These are phyloP conservation scores for Sturmia bella DNA, from an alignment of 2,888 invertebrate species.

Conservation along the genomic window DNA sequence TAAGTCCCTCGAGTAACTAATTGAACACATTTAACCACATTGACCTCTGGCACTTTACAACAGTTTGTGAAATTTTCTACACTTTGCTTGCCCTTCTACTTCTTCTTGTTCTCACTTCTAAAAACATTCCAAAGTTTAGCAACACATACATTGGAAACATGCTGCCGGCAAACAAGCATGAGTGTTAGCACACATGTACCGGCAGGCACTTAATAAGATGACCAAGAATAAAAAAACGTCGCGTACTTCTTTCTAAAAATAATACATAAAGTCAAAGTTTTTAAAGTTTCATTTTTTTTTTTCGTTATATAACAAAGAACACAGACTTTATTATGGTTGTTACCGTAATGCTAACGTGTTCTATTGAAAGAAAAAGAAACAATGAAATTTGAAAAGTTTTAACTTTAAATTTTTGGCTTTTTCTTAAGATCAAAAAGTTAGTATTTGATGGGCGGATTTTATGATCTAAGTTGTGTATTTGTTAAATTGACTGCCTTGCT, in stretches of 20 bases:
- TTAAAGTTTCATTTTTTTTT: slow-evolving; percentile 27
- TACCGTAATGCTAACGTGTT: slow-evolving; percentile 4
- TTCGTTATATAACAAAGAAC: neutral
- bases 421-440: slow-evolving; percentile 43
- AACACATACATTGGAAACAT: slow-evolving; percentile 3
- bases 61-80: slow-evolving; percentile 35
- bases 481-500: neutral
- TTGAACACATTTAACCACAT: slow-evolving; percentile 65
- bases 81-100: slow-evolving; percentile 7
- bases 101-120: neutral
- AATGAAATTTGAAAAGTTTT: slow-evolving; percentile 6
- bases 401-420: slow-evolving; percentile 8
- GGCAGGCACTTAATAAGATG: slow-evolving; percentile 9
- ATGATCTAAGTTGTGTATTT: slow-evolving; percentile 17
- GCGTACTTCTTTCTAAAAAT: slow-evolving; percentile 20
- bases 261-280: slow-evolving; percentile 12
- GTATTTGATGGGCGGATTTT: slow-evolving; percentile 35
- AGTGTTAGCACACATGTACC: slow-evolving; percentile 17
- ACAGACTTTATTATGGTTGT: slow-evolving; percentile 28
- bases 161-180: slow-evolving; percentile 7
- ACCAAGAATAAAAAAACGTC: slow-evolving; percentile 10
- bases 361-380: neutral
- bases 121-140: slow-evolving; percentile 34
- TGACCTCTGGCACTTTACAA: slow-evolving; percentile 59
- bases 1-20: slow-evolving; percentile 59